Evolutionary conservation across 2,113 vertebrate genomes (phyloP).

Genomic region (Galbula dea): DNA sequence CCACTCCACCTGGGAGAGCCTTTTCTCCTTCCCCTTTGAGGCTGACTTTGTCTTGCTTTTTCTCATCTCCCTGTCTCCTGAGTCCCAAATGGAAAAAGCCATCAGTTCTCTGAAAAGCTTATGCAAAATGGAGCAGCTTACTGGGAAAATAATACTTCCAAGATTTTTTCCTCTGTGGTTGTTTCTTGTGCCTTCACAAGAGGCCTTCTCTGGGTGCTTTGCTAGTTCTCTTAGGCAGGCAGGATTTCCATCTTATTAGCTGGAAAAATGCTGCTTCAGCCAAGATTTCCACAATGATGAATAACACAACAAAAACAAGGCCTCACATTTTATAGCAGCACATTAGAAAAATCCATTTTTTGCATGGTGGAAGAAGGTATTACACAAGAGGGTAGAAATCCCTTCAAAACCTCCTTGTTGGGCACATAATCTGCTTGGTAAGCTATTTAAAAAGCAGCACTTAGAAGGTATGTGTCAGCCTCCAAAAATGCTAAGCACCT

Average conservation of each 20-base stretch:
- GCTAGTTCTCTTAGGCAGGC: neutral
- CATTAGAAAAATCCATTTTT: neutral
- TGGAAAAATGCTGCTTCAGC: neutral
- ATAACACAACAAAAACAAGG: neutral
- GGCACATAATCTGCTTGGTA: neutral
- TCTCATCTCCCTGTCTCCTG: neutral
- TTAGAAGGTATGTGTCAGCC: neutral
- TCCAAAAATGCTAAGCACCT: neutral
- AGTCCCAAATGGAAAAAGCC: neutral
- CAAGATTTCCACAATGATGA: neutral
- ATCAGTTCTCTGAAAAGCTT: neutral
- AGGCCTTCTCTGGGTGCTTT: neutral
- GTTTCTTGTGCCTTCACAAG: no score
- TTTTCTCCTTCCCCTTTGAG: no score
- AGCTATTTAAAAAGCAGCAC: neutral
- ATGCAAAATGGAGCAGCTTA: neutral
- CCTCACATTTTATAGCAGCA: neutral
- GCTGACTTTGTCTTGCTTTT: neutral
- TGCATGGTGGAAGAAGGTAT: neutral
- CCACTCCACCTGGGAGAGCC: no score
- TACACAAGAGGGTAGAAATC: neutral
- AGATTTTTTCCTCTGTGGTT: neutral
- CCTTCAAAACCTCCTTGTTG: neutral
- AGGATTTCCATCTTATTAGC: conserved; percentile 3
- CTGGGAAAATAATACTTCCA: neutral